phyloP scores from a whole-genome alignment of 23 tunicate genomes.

The Botrylloides violaceus region DNA sequence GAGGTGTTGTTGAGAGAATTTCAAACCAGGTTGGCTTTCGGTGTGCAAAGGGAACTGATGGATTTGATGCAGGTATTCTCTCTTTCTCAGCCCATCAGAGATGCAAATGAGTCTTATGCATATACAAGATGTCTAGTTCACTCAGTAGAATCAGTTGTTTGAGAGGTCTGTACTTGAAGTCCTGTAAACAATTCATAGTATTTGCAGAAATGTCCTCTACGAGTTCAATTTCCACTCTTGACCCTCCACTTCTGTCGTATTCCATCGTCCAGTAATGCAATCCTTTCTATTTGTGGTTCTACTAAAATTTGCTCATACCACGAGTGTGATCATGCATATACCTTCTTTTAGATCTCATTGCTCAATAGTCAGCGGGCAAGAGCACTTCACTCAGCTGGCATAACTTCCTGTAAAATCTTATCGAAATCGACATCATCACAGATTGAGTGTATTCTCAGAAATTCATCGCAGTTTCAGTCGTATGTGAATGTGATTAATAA shows the following conservation, averaged over 20 bases:
- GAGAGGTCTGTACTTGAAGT: too few relatives aligned
- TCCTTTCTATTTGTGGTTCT: not conserved
- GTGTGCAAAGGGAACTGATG: slow-evolving; percentile 79
- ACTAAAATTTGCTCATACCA: not conserved
- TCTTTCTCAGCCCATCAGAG: too few relatives aligned
- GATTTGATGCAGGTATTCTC: slow-evolving; percentile 86
- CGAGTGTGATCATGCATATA: not conserved
- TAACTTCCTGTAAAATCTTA: slow-evolving; percentile 36
- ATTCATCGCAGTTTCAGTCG: slow-evolving; percentile 52
- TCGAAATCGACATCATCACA: slow-evolving; percentile 21
- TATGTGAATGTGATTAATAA: not conserved
- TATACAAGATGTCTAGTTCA: too few relatives aligned
- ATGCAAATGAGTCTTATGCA: too few relatives aligned
- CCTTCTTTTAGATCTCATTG: slow-evolving; percentile 33
- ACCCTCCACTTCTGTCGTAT: too few relatives aligned
- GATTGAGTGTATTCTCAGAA: slow-evolving; percentile 40
- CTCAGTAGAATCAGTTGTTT: too few relatives aligned
- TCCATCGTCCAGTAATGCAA: too few relatives aligned
- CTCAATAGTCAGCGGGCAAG: slow-evolving; percentile 56
- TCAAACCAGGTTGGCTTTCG: slow-evolving; percentile 78
- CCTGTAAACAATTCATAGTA: too few relatives aligned
- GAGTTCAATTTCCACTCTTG: too few relatives aligned
- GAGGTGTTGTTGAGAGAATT: slow-evolving; percentile 72
- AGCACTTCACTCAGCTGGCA: slow-evolving; percentile 44
- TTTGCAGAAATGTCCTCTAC: too few relatives aligned